phyloP scores from a whole-genome alignment of 2,797 vertebrate genomes.

The Craterocephalus amniculus region DNA sequence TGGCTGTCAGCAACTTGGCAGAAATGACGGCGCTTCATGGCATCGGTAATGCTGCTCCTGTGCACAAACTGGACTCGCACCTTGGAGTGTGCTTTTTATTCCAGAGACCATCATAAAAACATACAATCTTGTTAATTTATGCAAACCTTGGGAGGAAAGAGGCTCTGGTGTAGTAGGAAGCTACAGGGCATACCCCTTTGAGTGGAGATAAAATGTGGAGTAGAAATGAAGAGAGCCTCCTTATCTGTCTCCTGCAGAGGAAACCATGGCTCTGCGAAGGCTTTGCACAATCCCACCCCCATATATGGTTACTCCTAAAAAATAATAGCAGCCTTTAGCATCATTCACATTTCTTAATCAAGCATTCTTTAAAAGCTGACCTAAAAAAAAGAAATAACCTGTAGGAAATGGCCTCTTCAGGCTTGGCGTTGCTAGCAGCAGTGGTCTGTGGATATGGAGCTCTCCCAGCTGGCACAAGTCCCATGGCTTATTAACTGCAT shows the following conservation, averaged over 20 bases:
- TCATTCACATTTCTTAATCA: constrained; percentile 45
- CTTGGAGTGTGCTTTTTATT: background rate
- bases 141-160: constrained; percentile 38
- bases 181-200: constrained; percentile 35
- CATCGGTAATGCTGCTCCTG: constrained; percentile 13
- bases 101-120: constrained; percentile 24
- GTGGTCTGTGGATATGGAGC: constrained; percentile 35
- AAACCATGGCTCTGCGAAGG: constrained; percentile 39
- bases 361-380: constrained; percentile 46
- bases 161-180: constrained; percentile 20
- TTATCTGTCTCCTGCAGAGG: constrained; percentile 70
- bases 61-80: constrained; percentile 29
- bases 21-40: constrained; percentile 15
- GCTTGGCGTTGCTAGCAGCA: constrained; percentile 30
- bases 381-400: constrained; percentile 25
- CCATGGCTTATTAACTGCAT: constrained; percentile 61
- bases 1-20: constrained; percentile 41
- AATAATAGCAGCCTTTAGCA: constrained; percentile 44
- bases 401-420: constrained; percentile 24
- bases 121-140: constrained; percentile 54
- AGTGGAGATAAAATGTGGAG: constrained; percentile 55
- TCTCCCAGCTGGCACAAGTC: constrained; percentile 58
- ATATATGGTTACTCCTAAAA: constrained; percentile 57
- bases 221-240: constrained; percentile 42
- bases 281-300: constrained; percentile 34